Evolutionary conservation across 2,888 invertebrate species (phyloP).

Genomic region (Sialis fuliginosa): DNA sequence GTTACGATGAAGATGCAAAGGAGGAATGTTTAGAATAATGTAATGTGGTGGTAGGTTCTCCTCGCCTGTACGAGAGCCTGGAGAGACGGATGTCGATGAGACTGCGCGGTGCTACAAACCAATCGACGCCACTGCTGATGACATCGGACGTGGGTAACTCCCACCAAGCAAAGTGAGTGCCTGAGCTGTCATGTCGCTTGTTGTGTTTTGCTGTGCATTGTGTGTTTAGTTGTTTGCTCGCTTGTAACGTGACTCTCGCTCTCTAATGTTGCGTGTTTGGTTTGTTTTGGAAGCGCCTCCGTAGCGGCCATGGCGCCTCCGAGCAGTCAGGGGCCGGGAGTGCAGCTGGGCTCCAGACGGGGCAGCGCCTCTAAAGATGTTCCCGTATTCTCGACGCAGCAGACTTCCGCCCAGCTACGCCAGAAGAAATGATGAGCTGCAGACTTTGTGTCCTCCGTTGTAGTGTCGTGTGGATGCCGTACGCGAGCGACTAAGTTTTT

Average conservation of each 20-base stretch:
- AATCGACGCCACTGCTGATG: neutral
- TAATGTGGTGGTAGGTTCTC: constrained; percentile 17
- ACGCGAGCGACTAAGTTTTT: no score
- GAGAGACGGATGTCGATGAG: constrained; percentile 25
- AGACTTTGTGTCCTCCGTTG: neutral
- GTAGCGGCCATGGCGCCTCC: constrained; percentile 34
- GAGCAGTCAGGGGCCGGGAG: constrained; percentile 30
- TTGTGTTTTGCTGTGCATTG: neutral
- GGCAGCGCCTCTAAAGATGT: constrained; percentile 27
- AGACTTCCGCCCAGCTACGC: neutral
- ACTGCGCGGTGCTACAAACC: constrained; percentile 14
- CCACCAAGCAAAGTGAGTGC: constrained; percentile 31
- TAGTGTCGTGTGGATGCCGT: neutral
- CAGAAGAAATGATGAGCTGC: constrained; percentile 3
- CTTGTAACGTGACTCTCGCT: neutral
- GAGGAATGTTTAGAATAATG: no score
- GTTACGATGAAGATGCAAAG: neutral
- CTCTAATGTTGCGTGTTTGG: constrained; percentile 22
- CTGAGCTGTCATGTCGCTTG: constrained; percentile 2
- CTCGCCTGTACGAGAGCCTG: constrained; percentile 22
- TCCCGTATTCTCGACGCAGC: neutral
- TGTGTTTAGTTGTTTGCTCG: neutral
- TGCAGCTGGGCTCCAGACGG: constrained; percentile 31
- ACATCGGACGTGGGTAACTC: constrained; percentile 21
- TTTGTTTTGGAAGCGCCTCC: constrained; percentile 31